phyloP scores from a whole-genome alignment of 2,888 invertebrate genomes.

The Strigamia crassipes region DNA sequence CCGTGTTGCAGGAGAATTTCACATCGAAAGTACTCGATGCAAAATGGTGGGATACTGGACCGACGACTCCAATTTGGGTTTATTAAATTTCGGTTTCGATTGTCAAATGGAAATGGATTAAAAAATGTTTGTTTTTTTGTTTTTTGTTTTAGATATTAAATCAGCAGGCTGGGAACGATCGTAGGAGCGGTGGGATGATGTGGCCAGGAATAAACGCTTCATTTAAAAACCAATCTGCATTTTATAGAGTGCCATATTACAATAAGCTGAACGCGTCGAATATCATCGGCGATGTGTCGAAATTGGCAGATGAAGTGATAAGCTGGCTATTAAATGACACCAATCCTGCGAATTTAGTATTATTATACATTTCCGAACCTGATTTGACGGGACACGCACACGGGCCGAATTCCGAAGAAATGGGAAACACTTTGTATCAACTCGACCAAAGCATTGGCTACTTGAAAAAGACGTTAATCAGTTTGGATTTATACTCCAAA shows the following conservation, averaged over 20 bases:
- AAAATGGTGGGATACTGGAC: slow-evolving; percentile 50
- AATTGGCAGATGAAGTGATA: slow-evolving; percentile 64
- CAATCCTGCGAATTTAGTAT: slow-evolving; percentile 70
- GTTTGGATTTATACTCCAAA: slow-evolving; percentile 62
- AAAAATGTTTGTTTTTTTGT: neutral
- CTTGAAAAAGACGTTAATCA: slow-evolving; percentile 62
- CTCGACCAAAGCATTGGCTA: slow-evolving; percentile 65
- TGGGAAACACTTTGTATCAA: slow-evolving; percentile 52
- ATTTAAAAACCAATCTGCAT: slow-evolving; percentile 61
- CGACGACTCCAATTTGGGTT: slow-evolving; percentile 48
- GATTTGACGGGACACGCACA: slow-evolving; percentile 67
- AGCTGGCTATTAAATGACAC: slow-evolving; percentile 66
- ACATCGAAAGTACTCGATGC: slow-evolving; percentile 50
- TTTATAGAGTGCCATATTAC: slow-evolving; percentile 52
- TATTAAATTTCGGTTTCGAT: neutral
- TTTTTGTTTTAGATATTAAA: slow-evolving; percentile 47
- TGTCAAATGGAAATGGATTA: neutral
- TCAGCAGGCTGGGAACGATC: slow-evolving; percentile 36
- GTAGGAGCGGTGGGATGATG: slow-evolving; percentile 68
- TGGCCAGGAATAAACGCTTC: slow-evolving; percentile 70
- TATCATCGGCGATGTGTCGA: slow-evolving; percentile 64
- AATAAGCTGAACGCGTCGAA: slow-evolving; percentile 57
- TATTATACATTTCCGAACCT: slow-evolving; percentile 73
- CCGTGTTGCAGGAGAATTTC: slow-evolving; percentile 53
- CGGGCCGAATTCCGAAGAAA: slow-evolving; percentile 62